Percentiles rank a stretch among this genome's conserved stretches.
phyloP scores from a whole-genome alignment of 2,888 invertebrate species.

The Keiferia lycopersicella region DNA sequence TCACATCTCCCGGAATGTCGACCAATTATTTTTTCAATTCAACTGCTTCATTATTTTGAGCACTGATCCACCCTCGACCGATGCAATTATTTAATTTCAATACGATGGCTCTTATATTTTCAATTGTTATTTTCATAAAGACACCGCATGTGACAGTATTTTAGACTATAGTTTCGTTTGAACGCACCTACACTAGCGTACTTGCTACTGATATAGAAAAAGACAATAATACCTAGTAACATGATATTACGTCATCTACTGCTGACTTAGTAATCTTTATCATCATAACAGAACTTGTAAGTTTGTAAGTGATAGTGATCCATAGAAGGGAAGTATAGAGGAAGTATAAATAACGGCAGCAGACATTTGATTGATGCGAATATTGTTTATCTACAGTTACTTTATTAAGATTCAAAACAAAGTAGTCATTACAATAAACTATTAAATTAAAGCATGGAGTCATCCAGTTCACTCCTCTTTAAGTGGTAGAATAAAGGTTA shows the following conservation, averaged over 20 bases:
- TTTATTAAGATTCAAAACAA: neutral
- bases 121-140: too few species aligned
- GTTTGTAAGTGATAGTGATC: neutral
- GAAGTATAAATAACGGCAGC: slow-evolving; percentile 15
- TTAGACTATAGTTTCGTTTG: neutral
- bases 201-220: too few species aligned
- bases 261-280: neutral
- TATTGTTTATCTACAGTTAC: slow-evolving; percentile 16
- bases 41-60: neutral
- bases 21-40: slow-evolving; percentile 18
- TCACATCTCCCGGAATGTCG: slow-evolving; percentile 18
- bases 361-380: slow-evolving; percentile 17
- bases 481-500: neutral
- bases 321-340: slow-evolving; percentile 5
- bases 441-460: neutral
- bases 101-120: neutral
- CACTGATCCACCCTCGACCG: neutral
- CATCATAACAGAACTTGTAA: neutral
- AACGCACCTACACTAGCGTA: neutral
- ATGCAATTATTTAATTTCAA: neutral
- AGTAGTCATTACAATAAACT: neutral
- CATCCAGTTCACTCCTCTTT: neutral
- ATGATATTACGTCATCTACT: slow-evolving; percentile 24
- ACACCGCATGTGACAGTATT: slow-evolving; percentile 17
- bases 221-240: neutral